Conservation (phyloP, 2,797 vertebrate genomes). For the Hafferia zeledoni region DNA sequence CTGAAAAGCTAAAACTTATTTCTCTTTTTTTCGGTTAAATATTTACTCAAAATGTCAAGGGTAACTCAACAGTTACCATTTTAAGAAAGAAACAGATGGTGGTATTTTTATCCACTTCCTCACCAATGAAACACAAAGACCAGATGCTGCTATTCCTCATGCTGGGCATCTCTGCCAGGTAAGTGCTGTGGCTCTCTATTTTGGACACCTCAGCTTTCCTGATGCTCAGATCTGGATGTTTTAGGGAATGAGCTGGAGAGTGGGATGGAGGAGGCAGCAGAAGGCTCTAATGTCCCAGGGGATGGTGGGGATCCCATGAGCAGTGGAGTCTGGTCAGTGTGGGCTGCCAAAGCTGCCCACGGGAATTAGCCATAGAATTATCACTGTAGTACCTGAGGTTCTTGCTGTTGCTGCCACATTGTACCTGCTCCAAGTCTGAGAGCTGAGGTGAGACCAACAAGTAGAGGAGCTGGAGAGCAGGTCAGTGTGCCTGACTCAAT, state of each 20-base stretch:
- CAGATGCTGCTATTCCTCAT: neutral
- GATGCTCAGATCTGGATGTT: neutral
- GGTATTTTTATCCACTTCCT: constrained; percentile 32
- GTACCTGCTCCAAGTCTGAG: neutral
- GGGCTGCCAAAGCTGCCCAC: neutral
- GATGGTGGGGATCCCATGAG: rapidly evolving
- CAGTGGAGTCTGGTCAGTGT: neutral
- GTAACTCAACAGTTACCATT: constrained; percentile 15
- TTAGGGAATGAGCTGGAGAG: neutral
- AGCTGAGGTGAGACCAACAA: neutral
- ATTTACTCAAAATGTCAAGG: constrained; percentile 41
- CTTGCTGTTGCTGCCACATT: rapidly evolving
- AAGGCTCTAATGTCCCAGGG: neutral
- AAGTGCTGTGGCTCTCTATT: neutral
- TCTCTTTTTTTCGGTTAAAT: constrained; percentile 21
- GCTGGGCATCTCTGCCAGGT: neutral
- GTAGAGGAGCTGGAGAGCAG: neutral
- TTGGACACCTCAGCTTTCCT: neutral
- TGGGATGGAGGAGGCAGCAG: neutral
- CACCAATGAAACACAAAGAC: constrained; percentile 11
- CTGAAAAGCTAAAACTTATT: neutral
- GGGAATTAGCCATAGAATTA: neutral
- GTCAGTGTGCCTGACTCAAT: neutral
- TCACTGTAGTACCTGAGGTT: neutral
- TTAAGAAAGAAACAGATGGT: constrained; percentile 47